Evolutionary conservation across 2,888 invertebrate genomes (phyloP).

Genomic region (Meiosimyza platycephala): DNA sequence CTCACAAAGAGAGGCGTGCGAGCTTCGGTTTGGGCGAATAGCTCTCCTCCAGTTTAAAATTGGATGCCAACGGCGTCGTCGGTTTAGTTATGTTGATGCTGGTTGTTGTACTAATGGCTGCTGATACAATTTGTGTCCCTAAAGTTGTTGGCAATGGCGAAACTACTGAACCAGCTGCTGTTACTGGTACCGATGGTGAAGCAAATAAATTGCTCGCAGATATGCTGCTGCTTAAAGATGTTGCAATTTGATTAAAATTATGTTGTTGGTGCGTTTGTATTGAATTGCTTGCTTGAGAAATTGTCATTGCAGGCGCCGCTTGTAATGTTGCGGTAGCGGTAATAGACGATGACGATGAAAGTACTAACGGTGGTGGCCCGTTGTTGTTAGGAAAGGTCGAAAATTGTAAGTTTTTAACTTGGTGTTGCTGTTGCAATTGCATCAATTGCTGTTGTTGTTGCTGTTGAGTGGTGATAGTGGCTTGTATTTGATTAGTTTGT

Average conservation of each 20-base stretch:
- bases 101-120: slow-evolving; percentile 3
- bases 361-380: slow-evolving; percentile 56
- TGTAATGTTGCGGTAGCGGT: slow-evolving; percentile 47
- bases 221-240: slow-evolving; percentile 45
- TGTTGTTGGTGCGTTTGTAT: slow-evolving; percentile 39
- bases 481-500: slow-evolving; percentile 16
- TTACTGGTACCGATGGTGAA: slow-evolving; percentile 12
- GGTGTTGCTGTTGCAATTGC: slow-evolving; percentile 40
- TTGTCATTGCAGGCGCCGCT: slow-evolving; percentile 46
- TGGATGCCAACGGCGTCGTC: slow-evolving; percentile 39
- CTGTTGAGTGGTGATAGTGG: slow-evolving; percentile 34
- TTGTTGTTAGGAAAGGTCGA: slow-evolving; percentile 44
- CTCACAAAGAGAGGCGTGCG: slow-evolving; percentile 68
- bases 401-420: slow-evolving; percentile 28
- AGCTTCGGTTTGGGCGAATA: slow-evolving; percentile 64
- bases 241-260: slow-evolving; percentile 15
- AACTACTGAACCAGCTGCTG: slow-evolving; percentile 35
- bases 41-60: slow-evolving; percentile 62
- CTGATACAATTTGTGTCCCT: slow-evolving; percentile 23
- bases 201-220: slow-evolving; percentile 30
- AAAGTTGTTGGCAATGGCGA: slow-evolving; percentile 39
- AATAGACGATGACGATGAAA: slow-evolving; percentile 46
- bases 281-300: slow-evolving; percentile 41
- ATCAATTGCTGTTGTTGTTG: slow-evolving; percentile 45
- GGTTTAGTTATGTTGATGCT: slow-evolving; percentile 41